phyloP scores from a whole-genome alignment of 2,888 invertebrate species.

The Dendrolimus houi region DNA sequence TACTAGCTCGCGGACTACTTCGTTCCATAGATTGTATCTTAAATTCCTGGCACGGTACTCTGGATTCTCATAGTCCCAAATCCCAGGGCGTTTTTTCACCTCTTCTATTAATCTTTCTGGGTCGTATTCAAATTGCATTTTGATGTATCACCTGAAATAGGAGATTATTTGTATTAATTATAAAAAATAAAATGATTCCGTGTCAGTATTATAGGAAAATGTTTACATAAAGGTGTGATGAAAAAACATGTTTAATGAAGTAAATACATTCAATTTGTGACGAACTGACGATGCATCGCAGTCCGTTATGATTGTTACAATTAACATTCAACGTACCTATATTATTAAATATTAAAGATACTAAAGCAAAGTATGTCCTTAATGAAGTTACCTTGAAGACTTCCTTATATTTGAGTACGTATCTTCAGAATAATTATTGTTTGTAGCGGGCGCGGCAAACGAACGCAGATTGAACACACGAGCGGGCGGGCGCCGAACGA shows the following conservation, averaged over 20 bases:
- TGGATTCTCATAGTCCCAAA: slow-evolving; percentile 55
- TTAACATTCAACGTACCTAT: too few relatives aligned
- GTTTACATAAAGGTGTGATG: too few relatives aligned
- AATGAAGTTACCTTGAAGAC: not conserved
- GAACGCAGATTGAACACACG: slow-evolving; percentile 31
- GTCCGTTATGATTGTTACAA: too few relatives aligned
- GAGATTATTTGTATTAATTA: too few relatives aligned
- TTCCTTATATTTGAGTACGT: not conserved
- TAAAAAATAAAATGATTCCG: too few relatives aligned
- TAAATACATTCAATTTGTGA: too few relatives aligned
- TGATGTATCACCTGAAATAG: slow-evolving; percentile 1
- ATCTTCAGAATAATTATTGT: slow-evolving; percentile 3
- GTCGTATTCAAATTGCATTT: slow-evolving; percentile 65
- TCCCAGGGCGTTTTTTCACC: slow-evolving; percentile 55
- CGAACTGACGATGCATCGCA: too few relatives aligned
- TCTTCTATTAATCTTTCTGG: slow-evolving; percentile 59
- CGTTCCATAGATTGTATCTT: slow-evolving; percentile 49
- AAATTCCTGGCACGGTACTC: slow-evolving; percentile 48
- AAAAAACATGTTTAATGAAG: not conserved
- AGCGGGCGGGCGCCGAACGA: slow-evolving; percentile 54
- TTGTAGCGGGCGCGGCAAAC: slow-evolving; percentile 13
- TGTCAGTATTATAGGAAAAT: too few relatives aligned
- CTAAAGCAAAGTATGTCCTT: not conserved
- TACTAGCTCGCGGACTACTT: slow-evolving; percentile 54
- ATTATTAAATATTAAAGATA: too few relatives aligned